A percentile compares a stretch with the other conserved stretches of the same genome.
Conservation (phyloP, 2,797 vertebrate species). For the Buceros bicornis region DNA sequence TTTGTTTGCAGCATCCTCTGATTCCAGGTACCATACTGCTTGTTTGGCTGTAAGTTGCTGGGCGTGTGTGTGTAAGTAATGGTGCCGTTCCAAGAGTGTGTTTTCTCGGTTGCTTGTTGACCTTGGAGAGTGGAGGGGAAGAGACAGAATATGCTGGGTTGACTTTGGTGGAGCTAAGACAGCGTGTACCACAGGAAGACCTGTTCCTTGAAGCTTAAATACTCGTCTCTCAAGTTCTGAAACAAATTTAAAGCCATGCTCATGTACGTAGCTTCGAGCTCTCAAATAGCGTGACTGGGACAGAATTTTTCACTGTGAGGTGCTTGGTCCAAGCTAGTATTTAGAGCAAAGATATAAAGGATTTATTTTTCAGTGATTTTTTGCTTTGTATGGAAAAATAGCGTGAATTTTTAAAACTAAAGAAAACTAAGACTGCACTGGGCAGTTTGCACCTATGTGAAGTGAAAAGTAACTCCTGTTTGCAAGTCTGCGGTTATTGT, state of each 20-base stretch:
- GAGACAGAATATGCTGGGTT: neutral
- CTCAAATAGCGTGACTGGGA: neutral
- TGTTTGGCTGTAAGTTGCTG: neutral
- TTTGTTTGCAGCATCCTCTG: neutral
- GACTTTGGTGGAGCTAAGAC: neutral
- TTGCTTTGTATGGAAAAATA: neutral
- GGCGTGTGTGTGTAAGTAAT: accelerated
- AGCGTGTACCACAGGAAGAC: neutral
- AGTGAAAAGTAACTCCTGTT: neutral
- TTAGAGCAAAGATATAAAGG: neutral
- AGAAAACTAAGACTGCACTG: neutral
- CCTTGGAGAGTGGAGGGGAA: neutral
- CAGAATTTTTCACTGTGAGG: neutral
- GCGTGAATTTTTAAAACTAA: neutral
- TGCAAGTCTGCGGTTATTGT: neutral
- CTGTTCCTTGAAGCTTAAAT: neutral
- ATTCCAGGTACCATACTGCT: neutral
- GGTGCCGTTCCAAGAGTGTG: neutral
- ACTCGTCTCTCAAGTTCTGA: neutral
- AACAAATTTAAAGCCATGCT: neutral
- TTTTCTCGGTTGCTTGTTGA: neutral
- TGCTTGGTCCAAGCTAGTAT: neutral
- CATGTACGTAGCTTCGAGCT: neutral
- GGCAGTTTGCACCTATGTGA: neutral
- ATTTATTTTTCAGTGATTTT: neutral